Conservation (phyloP, 2,888 invertebrate species). For the Drosophila gaucha region DNA sequence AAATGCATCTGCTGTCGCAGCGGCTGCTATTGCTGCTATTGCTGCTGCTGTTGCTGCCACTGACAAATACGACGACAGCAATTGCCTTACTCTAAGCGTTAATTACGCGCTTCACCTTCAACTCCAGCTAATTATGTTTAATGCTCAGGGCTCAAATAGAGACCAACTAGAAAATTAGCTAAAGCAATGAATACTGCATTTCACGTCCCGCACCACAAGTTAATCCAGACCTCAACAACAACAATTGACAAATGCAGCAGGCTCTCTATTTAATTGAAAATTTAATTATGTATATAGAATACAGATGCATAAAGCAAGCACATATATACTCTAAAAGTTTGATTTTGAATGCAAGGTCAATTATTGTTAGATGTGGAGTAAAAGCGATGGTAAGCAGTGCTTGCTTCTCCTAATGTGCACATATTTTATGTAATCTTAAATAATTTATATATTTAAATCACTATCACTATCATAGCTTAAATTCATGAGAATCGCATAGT, state of each 20-base stretch:
- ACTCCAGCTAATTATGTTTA: slow-evolving; percentile 8
- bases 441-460: too few relatives aligned
- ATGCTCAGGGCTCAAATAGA: slow-evolving; percentile 4
- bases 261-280: slow-evolving; percentile 20
- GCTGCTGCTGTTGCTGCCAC: slow-evolving; percentile 18
- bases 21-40: slow-evolving; percentile 12
- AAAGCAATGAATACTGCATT: slow-evolving; percentile 31
- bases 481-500: too few relatives aligned
- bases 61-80: slow-evolving; percentile 8
- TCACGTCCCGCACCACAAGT: slow-evolving; percentile 5
- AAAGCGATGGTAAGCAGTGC: too few relatives aligned
- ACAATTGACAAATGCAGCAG: slow-evolving; percentile 5
- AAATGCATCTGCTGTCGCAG: slow-evolving; percentile 3
- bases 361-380: too few relatives aligned
- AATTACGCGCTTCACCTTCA: slow-evolving; percentile 15
- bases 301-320: background rate
- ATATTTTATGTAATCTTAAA: too few relatives aligned
- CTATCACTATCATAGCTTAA: too few relatives aligned
- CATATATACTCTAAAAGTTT: too few relatives aligned
- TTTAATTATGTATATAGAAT: slow-evolving; percentile 20
- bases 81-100: slow-evolving; percentile 5
- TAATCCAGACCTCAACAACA: background rate
- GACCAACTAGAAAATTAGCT: slow-evolving; percentile 1
- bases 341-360: too few relatives aligned
- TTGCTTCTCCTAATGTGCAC: too few relatives aligned